These are phyloP conservation scores for Callocephalon fimbriatum DNA, from an alignment of 2,113 vertebrate genomes.

Conservation along the genomic window DNA sequence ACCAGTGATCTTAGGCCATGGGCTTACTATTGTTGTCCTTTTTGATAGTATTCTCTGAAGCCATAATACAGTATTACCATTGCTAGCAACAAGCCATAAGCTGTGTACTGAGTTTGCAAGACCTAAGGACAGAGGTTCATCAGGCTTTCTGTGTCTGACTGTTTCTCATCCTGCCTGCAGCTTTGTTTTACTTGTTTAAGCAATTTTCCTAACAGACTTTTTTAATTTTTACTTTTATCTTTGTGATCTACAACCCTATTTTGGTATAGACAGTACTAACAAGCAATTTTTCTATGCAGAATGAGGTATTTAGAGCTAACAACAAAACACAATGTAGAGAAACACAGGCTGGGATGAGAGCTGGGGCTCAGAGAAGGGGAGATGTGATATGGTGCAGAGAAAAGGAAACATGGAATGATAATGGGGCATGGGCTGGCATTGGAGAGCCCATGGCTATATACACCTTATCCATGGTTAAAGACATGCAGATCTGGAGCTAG, in stretches of 20 bases:
- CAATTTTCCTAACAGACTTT: background rate
- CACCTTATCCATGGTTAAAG: background rate
- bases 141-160: background rate
- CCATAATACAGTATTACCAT: background rate
- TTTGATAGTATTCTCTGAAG: background rate
- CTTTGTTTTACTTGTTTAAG: background rate
- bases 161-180: background rate
- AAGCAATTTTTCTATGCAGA: background rate
- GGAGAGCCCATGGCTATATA: background rate
- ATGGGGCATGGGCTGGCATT: background rate
- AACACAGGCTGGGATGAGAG: background rate
- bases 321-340: background rate
- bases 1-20: background rate
- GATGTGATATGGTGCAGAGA: fast-evolving
- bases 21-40: background rate
- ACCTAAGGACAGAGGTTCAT: background rate
- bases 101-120: background rate
- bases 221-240: background rate
- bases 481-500: background rate
- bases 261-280: background rate
- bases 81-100: background rate
- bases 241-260: background rate
- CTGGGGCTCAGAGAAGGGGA: background rate
- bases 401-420: background rate
- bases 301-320: background rate